These are phyloP conservation scores for Ormyrus labotus DNA, from an alignment of 2,888 invertebrate species.

Conservation along the genomic window DNA sequence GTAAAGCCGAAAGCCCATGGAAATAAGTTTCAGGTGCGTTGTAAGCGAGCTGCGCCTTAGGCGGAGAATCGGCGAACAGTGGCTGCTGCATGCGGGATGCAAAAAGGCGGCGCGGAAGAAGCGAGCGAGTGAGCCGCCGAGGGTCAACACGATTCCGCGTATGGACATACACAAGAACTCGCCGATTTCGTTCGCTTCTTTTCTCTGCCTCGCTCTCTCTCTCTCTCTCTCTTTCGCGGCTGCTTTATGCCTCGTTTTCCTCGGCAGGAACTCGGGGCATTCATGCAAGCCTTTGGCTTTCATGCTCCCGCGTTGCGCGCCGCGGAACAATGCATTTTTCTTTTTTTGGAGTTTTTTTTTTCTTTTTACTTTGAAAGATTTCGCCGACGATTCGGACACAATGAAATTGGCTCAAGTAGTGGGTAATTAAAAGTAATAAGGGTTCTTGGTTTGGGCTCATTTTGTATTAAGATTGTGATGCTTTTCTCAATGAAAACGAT, in stretches of 20 bases:
- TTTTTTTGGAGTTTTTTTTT: background rate
- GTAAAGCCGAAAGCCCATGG: background rate
- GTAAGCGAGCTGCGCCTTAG: background rate
- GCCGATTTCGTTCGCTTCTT: conserved; percentile 11
- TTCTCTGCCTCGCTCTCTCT: background rate
- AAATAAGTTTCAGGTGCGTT: background rate
- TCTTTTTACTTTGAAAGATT: no score
- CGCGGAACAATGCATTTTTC: conserved; percentile 30
- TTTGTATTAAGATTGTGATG: background rate
- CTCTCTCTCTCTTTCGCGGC: background rate
- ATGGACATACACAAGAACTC: conserved; percentile 50
- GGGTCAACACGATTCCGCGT: conserved; percentile 48
- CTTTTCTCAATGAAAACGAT: background rate
- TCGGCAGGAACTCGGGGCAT: background rate
- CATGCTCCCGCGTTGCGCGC: background rate
- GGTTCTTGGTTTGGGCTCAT: no score
- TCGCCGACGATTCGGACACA: no score
- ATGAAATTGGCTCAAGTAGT: no score
- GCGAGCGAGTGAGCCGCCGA: background rate
- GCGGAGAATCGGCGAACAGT: background rate
- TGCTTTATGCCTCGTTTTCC: conserved; percentile 3
- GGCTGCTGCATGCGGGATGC: background rate
- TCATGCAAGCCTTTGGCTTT: background rate
- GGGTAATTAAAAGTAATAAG: no score
- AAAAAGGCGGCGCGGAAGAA: conserved; percentile 24